Conservation (phyloP, 2,888 invertebrate species). For the Busseola fusca region DNA sequence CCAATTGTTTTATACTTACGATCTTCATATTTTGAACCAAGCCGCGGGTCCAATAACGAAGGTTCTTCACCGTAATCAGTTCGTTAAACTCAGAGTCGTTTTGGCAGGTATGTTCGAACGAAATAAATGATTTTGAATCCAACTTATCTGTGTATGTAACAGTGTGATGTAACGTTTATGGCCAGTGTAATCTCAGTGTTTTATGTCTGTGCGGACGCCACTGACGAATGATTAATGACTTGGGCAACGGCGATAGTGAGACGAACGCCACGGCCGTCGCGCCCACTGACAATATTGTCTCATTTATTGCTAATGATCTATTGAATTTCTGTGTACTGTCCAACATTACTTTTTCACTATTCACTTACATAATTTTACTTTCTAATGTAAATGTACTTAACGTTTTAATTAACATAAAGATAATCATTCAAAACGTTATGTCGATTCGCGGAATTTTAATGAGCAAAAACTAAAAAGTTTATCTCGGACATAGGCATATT, state of each 20-base stretch:
- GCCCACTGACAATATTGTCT: slow-evolving; percentile 82
- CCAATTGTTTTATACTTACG: slow-evolving; percentile 18
- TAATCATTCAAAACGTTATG: slow-evolving; percentile 48
- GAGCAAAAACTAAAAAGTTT: slow-evolving; percentile 46
- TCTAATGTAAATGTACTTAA: slow-evolving; percentile 70
- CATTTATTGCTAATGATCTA: slow-evolving; percentile 86
- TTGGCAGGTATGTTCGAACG: slow-evolving; percentile 50
- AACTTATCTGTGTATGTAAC: slow-evolving; percentile 67
- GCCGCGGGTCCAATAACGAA: not conserved
- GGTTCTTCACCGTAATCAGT: slow-evolving; percentile 35
- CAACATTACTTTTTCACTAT: slow-evolving; percentile 54
- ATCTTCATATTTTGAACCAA: slow-evolving; percentile 5
- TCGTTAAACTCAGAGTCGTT: slow-evolving; percentile 38
- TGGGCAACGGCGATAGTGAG: slow-evolving; percentile 72
- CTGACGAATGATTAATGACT: slow-evolving; percentile 82
- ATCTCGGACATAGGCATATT: slow-evolving; percentile 54
- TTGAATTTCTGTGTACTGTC: slow-evolving; percentile 71
- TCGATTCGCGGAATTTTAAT: slow-evolving; percentile 39
- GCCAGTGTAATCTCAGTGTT: slow-evolving; percentile 80
- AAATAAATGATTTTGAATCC: slow-evolving; percentile 70
- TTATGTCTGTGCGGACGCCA: slow-evolving; percentile 78
- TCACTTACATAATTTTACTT: slow-evolving; percentile 69
- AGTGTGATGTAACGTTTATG: slow-evolving; percentile 80
- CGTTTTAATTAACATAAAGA: slow-evolving; percentile 64
- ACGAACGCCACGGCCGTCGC: slow-evolving; percentile 68